phyloP scores from a whole-genome alignment of 2,797 vertebrate species.

The Diglossa cyanea region DNA sequence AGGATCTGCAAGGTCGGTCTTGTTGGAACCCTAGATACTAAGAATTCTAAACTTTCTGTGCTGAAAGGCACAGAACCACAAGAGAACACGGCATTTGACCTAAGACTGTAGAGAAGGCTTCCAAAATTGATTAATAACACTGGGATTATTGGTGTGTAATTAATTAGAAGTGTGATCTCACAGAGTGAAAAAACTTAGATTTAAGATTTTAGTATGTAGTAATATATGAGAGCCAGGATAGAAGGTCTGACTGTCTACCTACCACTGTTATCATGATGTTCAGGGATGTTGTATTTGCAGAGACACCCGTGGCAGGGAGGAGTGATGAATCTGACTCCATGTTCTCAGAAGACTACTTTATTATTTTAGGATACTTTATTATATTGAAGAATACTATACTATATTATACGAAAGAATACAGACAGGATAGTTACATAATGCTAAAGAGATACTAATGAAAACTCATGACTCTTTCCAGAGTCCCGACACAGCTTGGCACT shows the following conservation, averaged over 20 bases:
- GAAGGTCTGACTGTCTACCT: neutral
- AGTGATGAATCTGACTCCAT: neutral
- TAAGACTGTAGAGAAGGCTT: neutral
- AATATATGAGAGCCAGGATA: neutral
- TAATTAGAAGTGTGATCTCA: neutral
- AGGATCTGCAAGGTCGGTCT: neutral
- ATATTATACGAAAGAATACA: neutral
- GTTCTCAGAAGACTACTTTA: neutral
- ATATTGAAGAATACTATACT: neutral
- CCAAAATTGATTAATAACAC: neutral
- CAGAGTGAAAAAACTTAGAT: neutral
- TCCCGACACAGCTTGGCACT: neutral
- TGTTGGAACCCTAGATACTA: neutral
- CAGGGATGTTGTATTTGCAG: neutral
- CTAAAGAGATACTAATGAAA: neutral
- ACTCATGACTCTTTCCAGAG: neutral
- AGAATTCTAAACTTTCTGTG: neutral
- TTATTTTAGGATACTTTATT: neutral
- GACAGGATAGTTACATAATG: neutral
- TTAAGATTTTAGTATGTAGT: neutral
- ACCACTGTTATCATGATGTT: neutral
- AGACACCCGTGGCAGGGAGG: neutral
- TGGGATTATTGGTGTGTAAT: neutral
- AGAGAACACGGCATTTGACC: neutral
- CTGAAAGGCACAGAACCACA: neutral